phyloP scores from a whole-genome alignment of 2,888 invertebrate genomes.

The Lathronympha strigana region DNA sequence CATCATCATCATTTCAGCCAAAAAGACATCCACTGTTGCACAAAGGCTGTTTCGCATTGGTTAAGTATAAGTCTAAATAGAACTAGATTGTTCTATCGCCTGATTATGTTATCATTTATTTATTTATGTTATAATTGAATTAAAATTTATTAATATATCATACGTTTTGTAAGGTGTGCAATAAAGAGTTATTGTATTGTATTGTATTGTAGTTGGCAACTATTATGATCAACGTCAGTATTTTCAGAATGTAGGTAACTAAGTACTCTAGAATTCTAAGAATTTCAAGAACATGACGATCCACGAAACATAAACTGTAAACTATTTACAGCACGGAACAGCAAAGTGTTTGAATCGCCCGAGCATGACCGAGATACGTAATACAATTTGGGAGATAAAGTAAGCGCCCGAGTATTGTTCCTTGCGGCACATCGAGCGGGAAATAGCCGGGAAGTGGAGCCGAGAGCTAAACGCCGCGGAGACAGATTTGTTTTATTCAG shows the following conservation, averaged over 20 bases:
- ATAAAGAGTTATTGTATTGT: too few relatives aligned
- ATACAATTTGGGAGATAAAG: slow-evolving; percentile 31
- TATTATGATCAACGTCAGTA: neutral
- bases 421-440: slow-evolving; percentile 60
- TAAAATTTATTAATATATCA: too few relatives aligned
- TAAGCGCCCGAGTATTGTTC: slow-evolving; percentile 20
- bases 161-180: too few relatives aligned
- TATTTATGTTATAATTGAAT: too few relatives aligned
- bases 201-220: neutral
- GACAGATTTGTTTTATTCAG: slow-evolving; percentile 80
- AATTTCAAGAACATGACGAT: neutral
- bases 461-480: slow-evolving; percentile 77
- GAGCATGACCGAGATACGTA: slow-evolving; percentile 24
- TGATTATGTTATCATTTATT: too few relatives aligned
- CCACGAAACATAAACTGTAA: slow-evolving; percentile 4
- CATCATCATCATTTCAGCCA: too few relatives aligned
- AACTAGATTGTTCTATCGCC: too few relatives aligned
- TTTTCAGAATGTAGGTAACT: neutral
- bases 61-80: too few relatives aligned
- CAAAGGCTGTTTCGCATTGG: too few relatives aligned
- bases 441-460: slow-evolving; percentile 77
- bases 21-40: too few relatives aligned
- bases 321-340: slow-evolving; percentile 5
- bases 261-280: neutral
- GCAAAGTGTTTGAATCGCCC: slow-evolving; percentile 37